Conservation (phyloP, 2,797 vertebrate genomes). For the Allobates femoralis region DNA sequence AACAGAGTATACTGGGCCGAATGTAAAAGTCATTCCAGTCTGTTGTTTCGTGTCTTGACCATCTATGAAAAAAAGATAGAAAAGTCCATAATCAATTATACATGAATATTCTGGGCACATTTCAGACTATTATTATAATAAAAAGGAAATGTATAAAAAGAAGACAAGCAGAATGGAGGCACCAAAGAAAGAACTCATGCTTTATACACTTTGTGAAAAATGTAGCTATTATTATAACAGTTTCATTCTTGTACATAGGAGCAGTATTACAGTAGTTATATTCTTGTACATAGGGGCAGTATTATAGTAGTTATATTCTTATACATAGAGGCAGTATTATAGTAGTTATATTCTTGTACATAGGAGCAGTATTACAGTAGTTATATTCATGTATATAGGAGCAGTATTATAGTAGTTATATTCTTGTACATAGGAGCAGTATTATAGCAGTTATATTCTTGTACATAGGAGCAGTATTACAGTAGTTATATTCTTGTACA, state of each 20-base stretch:
- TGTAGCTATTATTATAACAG: not conserved
- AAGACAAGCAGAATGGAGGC: no score
- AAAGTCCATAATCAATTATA: not conserved
- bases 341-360: conserved; percentile 5
- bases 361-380: not conserved
- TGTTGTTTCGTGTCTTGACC: not conserved
- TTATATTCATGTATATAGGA: not conserved
- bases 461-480: conserved; percentile 3
- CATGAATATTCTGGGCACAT: not conserved
- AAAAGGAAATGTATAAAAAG: not conserved
- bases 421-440: not conserved
- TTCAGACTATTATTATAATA: not conserved
- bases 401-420: not conserved
- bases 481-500: not conserved
- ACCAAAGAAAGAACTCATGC: no score
- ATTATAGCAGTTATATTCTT: conserved; percentile 2
- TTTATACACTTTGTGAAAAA: no score
- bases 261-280: not conserved
- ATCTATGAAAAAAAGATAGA: not conserved
- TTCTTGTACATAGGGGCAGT: conserved; percentile 5
- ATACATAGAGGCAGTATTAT: not conserved
- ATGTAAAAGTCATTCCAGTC: not conserved
- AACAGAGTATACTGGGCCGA: not conserved
- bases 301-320: conserved; percentile 21
- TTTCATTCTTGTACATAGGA: conserved; percentile 4